Evolutionary conservation across 2,113 vertebrate genomes (phyloP), one percentile per base, ranked within the genome.

Genomic region (Glaucidium brasilianum): DNA sequence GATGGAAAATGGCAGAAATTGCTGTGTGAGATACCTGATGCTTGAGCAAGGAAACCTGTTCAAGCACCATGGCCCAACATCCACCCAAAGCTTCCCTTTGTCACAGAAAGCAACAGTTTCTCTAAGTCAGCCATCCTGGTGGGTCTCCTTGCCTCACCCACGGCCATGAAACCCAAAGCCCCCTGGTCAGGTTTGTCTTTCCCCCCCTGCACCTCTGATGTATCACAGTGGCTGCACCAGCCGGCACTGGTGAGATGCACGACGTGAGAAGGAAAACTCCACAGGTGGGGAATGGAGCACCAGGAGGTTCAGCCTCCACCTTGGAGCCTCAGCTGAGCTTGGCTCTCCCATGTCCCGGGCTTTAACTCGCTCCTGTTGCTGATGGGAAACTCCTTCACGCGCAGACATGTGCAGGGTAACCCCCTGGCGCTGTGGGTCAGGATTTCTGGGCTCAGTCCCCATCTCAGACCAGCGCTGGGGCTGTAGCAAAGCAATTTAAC

Each of bases 241-340:
- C n/a, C 1, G 1, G 39, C 18, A 6, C 37, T 3, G 58, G 41
- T 1, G 11, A 27, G 62, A 15, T 5, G n/a, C 49, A 23, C 32
- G 6, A 22, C 0, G 1, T 2, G 21, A 39, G 79, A 22, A 19
- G 45, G 60, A 72, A 53, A 84, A 47, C 6, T 25, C 37, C 35
- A 34, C 19, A 2, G 8, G 2, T 1, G 0, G 25, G 18, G 15
- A 59, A 34, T 0, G 1, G 58, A 60, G 66, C 35, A 10, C 7
- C 9, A 6, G 21, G 15, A 29, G 17, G 6, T 22, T 60, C n/a
- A 9, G 3, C 17, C 43, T 45, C 43, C 43, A 45, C 43, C 43
- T 18, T 45, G 43, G 43, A 45, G 11, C 21, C 43, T 52, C 1
- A 2, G 37, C 79, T 30, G n/a, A 43, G 50, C 43, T 15, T 5